Evolutionary conservation across 2,888 invertebrate genomes (phyloP).

Genomic region (Drosophila histrio): DNA sequence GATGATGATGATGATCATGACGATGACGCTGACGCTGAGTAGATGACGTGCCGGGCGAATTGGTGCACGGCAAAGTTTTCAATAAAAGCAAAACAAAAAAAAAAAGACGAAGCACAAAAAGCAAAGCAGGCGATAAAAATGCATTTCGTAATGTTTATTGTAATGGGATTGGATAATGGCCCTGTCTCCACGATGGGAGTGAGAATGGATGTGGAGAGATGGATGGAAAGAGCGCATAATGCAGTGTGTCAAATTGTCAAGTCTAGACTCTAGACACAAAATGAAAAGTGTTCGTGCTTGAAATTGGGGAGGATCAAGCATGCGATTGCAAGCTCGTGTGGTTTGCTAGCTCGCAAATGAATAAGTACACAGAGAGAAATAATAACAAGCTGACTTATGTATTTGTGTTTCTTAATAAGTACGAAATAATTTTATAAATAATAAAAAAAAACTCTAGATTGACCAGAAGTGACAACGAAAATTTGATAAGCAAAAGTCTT

Average conservation of each 20-base stretch:
- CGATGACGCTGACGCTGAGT: constrained; percentile 5
- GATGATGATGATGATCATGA: constrained; percentile 8
- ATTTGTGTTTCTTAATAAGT: no score
- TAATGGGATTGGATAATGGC: constrained; percentile 19
- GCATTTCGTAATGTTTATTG: constrained; percentile 63
- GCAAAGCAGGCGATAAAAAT: constrained; percentile 51
- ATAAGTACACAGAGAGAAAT: no score
- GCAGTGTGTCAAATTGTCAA: not conserved
- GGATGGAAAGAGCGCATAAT: not conserved
- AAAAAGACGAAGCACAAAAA: constrained; percentile 13
- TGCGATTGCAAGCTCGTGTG: not conserved
- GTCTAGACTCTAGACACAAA: not conserved
- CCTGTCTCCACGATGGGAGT: constrained; percentile 1
- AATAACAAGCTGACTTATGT: no score
- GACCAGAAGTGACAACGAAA: no score
- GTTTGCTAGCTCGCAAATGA: not conserved
- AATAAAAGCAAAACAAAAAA: constrained; percentile 4
- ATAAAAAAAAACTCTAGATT: no score
- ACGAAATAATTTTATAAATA: no score
- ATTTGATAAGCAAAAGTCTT: no score
- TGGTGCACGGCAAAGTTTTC: constrained; percentile 8
- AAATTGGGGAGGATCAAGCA: not conserved
- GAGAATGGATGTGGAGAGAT: not conserved
- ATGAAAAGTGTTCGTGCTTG: not conserved
- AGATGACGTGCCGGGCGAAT: constrained; percentile 35